Evolutionary conservation across 2,113 vertebrate species (phyloP).

Genomic region (Kryptolebias marmoratus): DNA sequence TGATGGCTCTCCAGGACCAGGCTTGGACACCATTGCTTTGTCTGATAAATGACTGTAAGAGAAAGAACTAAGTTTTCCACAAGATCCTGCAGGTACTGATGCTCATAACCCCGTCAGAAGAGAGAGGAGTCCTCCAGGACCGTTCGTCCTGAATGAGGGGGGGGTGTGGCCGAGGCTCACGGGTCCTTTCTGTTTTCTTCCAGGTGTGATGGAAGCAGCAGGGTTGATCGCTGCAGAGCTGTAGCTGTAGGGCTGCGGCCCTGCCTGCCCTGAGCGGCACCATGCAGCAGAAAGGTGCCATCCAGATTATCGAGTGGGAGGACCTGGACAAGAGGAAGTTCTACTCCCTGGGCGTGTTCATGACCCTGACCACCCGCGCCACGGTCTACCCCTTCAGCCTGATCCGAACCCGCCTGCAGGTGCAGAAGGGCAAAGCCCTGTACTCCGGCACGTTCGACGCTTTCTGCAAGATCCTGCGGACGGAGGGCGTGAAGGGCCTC

Average conservation of each 20-base stretch:
- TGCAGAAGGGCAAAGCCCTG: slow-evolving; percentile 92
- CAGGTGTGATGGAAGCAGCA: slow-evolving; percentile 43
- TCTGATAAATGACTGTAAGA: too few species aligned
- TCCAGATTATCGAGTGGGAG: slow-evolving; percentile 98
- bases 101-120: too few species aligned
- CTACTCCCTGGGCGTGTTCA: slow-evolving; percentile 92
- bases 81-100: too few species aligned
- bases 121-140: too few species aligned
- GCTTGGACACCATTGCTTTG: too few species aligned
- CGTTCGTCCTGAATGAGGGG: too few species aligned
- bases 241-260: slow-evolving; percentile 40
- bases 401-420: slow-evolving; percentile 92
- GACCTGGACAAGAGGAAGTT: slow-evolving; percentile 98
- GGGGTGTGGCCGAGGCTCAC: too few species aligned
- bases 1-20: too few species aligned
- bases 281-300: slow-evolving; percentile 86
- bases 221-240: slow-evolving; percentile 1
- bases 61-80: too few species aligned
- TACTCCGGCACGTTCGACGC: slow-evolving; percentile 93
- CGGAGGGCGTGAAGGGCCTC: slow-evolving; percentile 86
- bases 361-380: slow-evolving; percentile 93
- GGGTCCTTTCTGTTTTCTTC: not conserved
- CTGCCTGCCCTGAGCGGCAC: slow-evolving; percentile 34
- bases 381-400: slow-evolving; percentile 94
- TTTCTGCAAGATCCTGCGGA: slow-evolving; percentile 90